Conservation (phyloP, 2,888 invertebrate species). For the Orchestes rusci region DNA sequence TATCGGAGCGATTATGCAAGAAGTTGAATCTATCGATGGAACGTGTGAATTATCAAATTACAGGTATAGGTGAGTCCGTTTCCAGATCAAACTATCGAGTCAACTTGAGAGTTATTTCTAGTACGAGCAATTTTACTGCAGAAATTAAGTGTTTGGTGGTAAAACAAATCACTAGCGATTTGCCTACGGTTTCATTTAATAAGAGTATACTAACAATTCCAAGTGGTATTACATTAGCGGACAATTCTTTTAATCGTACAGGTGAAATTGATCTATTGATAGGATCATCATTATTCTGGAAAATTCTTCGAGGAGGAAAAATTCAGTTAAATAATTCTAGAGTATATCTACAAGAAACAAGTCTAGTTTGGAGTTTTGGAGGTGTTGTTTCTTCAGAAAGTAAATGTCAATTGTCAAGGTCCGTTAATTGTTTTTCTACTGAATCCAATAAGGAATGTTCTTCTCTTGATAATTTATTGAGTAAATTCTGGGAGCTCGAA, state of each 20-base stretch:
- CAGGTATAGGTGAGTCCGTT: conserved; percentile 7
- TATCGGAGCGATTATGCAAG: conserved; percentile 10
- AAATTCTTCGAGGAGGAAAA: conserved; percentile 7
- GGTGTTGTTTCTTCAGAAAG: neutral
- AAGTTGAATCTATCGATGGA: conserved; percentile 9
- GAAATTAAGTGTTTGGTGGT: conserved; percentile 9
- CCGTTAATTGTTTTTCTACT: neutral
- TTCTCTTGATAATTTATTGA: too few relatives aligned
- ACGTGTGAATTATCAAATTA: conserved; percentile 3
- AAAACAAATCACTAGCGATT: conserved; percentile 9
- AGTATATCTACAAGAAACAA: too few relatives aligned
- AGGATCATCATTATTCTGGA: conserved; percentile 14
- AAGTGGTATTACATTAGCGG: conserved; percentile 12
- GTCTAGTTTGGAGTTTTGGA: too few relatives aligned
- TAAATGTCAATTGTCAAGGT: neutral
- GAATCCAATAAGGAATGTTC: neutral
- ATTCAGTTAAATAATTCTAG: too few relatives aligned
- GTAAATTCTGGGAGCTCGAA: too few relatives aligned
- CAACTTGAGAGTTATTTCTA: too few relatives aligned
- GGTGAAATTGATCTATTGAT: conserved; percentile 14
- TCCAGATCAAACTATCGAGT: conserved; percentile 3
- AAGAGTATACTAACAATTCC: conserved; percentile 6
- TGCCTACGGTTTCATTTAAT: conserved; percentile 9
- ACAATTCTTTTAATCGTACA: conserved; percentile 13
- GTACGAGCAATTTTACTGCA: conserved; percentile 1